These are phyloP conservation scores for Leptobrachium leishanense DNA, from an alignment of 2,113 vertebrate species.

Conservation along the genomic window DNA sequence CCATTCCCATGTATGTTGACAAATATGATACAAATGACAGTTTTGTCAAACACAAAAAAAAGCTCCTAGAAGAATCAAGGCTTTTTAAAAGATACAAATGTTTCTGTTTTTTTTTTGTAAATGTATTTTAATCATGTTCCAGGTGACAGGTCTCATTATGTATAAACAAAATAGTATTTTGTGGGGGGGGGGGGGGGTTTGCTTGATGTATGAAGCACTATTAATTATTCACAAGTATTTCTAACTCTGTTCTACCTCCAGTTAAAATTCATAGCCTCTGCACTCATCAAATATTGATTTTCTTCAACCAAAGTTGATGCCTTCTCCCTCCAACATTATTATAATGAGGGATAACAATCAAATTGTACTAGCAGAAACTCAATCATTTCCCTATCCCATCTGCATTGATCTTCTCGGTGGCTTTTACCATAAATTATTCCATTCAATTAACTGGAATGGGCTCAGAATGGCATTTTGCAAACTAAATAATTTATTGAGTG, in stretches of 20 bases:
- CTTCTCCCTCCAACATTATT: conserved; percentile 76
- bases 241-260: conserved; percentile 67
- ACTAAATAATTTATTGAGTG: conserved; percentile 82
- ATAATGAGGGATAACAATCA: conserved; percentile 83
- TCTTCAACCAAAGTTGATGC: conserved; percentile 77
- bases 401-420: conserved; percentile 74
- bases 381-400: conserved; percentile 67
- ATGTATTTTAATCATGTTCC: conserved; percentile 16
- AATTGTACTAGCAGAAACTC: conserved; percentile 72
- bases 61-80: background rate
- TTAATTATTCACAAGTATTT: conserved; percentile 68
- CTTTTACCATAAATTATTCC: conserved; percentile 82
- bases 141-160: conserved; percentile 21
- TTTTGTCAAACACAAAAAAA: background rate
- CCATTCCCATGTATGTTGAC: background rate
- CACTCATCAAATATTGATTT: conserved; percentile 90
- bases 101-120: background rate
- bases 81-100: background rate
- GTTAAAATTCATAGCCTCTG: conserved; percentile 80
- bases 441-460: conserved; percentile 79
- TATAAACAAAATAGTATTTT: conserved; percentile 59
- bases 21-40: background rate
- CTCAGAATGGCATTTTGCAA: conserved; percentile 79
- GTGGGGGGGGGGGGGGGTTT: conserved; percentile 7
- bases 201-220: conserved; percentile 58